These are phyloP conservation scores for Thecophora atra DNA, from an alignment of 2,888 invertebrate species.

Conservation along the genomic window DNA sequence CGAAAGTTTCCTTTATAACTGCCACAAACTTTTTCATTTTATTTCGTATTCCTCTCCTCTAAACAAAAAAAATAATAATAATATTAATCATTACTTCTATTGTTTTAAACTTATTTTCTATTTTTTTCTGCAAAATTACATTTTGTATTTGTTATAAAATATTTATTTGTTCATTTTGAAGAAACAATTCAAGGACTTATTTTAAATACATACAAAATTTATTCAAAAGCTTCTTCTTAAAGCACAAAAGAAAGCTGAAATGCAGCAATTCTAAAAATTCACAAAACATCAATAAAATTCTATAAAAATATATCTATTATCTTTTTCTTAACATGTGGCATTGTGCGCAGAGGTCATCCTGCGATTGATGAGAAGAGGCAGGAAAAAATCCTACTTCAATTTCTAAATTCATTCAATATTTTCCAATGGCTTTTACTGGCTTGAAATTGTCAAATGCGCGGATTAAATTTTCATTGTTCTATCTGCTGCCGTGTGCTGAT, in stretches of 20 bases:
- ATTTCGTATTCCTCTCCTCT: background rate
- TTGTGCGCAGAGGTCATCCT: background rate
- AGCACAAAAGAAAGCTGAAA: constrained; percentile 39
- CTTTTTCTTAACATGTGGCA: background rate
- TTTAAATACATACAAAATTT: background rate
- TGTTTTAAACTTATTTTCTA: constrained; percentile 28
- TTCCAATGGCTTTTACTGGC: too few species aligned
- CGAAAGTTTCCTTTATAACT: constrained; percentile 27
- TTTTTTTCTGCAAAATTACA: constrained; percentile 41
- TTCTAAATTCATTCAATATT: too few species aligned
- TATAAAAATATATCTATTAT: constrained; percentile 40
- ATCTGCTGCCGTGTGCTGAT: too few species aligned
- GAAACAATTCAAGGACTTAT: constrained; percentile 22
- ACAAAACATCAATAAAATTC: constrained; percentile 52
- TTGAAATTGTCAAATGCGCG: too few species aligned
- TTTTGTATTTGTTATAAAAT: constrained; percentile 51
- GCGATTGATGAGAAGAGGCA: too few species aligned
- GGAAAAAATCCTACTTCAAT: too few species aligned
- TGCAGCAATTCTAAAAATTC: constrained; percentile 40
- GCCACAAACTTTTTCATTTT: constrained; percentile 27
- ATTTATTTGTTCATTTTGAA: constrained; percentile 48
- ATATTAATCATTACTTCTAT: constrained; percentile 24
- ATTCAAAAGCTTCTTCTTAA: constrained; percentile 11
- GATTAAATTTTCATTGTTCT: too few species aligned
- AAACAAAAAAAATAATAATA: constrained; percentile 29